phyloP scores from a whole-genome alignment of 2,888 invertebrate species.

The Sphecodes monilicornis region DNA sequence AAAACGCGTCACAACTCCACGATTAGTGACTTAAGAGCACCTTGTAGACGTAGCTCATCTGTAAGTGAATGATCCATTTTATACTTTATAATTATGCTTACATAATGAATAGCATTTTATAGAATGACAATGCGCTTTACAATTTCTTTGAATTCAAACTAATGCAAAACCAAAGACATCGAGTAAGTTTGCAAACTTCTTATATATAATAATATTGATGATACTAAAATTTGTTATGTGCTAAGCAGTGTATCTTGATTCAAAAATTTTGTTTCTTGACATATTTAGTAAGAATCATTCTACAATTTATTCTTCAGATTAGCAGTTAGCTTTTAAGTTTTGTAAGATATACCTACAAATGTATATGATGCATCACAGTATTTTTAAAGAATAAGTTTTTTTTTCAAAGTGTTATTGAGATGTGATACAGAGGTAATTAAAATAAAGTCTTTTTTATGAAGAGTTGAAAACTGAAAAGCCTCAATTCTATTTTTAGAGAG shows the following conservation, averaged over 20 bases:
- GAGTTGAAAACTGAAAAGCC: slow-evolving; percentile 14
- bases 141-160: slow-evolving; percentile 26
- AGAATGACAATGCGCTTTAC: slow-evolving; percentile 33
- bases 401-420: slow-evolving; percentile 42
- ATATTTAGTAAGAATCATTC: slow-evolving; percentile 26
- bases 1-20: slow-evolving; percentile 94
- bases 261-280: slow-evolving; percentile 10
- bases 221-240: neutral
- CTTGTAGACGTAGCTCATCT: slow-evolving; percentile 86
- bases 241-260: slow-evolving; percentile 26
- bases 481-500: slow-evolving; percentile 11
- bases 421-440: slow-evolving; percentile 32
- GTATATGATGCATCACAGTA: slow-evolving; percentile 55
- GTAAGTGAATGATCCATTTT: slow-evolving; percentile 85
- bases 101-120: slow-evolving; percentile 44
- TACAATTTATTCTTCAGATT: slow-evolving; percentile 26
- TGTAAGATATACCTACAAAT: slow-evolving; percentile 33
- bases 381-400: slow-evolving; percentile 62
- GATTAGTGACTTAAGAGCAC: slow-evolving; percentile 86
- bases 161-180: slow-evolving; percentile 48
- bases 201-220: slow-evolving; percentile 14
- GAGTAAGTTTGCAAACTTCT: slow-evolving; percentile 23
- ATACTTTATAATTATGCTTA: slow-evolving; percentile 48
- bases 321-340: slow-evolving; percentile 41
- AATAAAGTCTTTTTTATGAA: slow-evolving; percentile 55